Percentiles rank a stretch among this genome's conserved stretches.
phyloP scores from a whole-genome alignment of 1,140 invertebrate species.

The Octopus bimaculoides region DNA sequence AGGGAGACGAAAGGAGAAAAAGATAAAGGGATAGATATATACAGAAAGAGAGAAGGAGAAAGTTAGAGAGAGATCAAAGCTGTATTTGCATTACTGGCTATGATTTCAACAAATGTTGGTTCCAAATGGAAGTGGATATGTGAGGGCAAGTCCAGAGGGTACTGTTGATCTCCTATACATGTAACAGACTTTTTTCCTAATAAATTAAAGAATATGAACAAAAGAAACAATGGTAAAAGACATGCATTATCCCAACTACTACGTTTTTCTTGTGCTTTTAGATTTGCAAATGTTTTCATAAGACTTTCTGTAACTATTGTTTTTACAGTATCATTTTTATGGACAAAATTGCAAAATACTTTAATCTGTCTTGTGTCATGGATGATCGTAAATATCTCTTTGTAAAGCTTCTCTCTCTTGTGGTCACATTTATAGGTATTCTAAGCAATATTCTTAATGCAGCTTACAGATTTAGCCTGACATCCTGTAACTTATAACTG shows the following conservation, averaged over 20 bases:
- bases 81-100: background rate
- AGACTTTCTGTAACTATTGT: background rate
- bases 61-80: background rate
- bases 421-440: background rate
- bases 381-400: constrained; percentile 5
- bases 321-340: constrained; percentile 5
- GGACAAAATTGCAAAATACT: background rate
- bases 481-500: constrained; percentile 5
- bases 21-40: too few relatives aligned
- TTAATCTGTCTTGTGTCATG: constrained; percentile 7
- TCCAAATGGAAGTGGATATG: background rate
- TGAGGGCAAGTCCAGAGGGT: background rate
- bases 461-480: background rate
- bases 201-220: constrained; percentile 8
- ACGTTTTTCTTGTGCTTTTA: background rate
- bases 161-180: constrained; percentile 1
- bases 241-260: background rate
- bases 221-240: background rate
- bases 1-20: too few relatives aligned
- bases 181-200: background rate
- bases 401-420: constrained; percentile 3
- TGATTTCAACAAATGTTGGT: background rate
- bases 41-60: background rate
- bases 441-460: constrained; percentile 2
- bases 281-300: constrained; percentile 7